Evolutionary conservation across 2,888 invertebrate species (phyloP).

Genomic region (Helicoverpa assulta): DNA sequence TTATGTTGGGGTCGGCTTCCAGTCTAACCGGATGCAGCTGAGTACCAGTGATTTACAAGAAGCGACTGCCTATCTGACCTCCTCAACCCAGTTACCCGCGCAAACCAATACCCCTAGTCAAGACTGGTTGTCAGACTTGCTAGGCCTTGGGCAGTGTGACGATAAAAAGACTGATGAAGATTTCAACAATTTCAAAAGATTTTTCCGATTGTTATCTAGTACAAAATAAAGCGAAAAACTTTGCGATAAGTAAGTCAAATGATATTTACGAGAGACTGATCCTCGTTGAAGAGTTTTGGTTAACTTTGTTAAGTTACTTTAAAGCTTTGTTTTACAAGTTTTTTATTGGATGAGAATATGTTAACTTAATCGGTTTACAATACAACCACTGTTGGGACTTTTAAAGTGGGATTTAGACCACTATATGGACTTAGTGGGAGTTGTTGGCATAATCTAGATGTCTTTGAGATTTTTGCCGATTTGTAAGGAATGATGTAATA

Average conservation of each 20-base stretch:
- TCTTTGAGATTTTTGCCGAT: background rate
- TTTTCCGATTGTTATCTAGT: conserved; percentile 7
- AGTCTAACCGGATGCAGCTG: no score
- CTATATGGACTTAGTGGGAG: background rate
- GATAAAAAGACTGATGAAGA: no score
- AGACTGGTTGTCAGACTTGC: no score
- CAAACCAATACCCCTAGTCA: no score
- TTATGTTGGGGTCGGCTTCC: no score
- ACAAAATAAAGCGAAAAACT: conserved; percentile 11
- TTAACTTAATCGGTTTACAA: conserved; percentile 14
- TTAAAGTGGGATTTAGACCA: background rate
- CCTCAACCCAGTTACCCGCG: no score
- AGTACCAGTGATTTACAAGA: no score
- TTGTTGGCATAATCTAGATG: background rate
- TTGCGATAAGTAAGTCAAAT: conserved; percentile 23
- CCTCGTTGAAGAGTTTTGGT: conserved; percentile 31
- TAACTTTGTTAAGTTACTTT: conserved; percentile 34
- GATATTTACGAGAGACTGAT: conserved; percentile 43
- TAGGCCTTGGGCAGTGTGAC: no score
- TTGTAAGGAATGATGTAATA: background rate
- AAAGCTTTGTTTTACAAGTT: conserved; percentile 25
- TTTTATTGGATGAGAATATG: conserved; percentile 32
- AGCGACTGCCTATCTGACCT: no score
- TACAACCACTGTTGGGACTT: background rate
- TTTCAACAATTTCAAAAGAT: no score